A percentile compares a stretch with the other conserved stretches of the same genome.
These are phyloP conservation scores for Forbesichthys agassizii DNA, from an alignment of 2,113 vertebrate species.

Conservation along the genomic window DNA sequence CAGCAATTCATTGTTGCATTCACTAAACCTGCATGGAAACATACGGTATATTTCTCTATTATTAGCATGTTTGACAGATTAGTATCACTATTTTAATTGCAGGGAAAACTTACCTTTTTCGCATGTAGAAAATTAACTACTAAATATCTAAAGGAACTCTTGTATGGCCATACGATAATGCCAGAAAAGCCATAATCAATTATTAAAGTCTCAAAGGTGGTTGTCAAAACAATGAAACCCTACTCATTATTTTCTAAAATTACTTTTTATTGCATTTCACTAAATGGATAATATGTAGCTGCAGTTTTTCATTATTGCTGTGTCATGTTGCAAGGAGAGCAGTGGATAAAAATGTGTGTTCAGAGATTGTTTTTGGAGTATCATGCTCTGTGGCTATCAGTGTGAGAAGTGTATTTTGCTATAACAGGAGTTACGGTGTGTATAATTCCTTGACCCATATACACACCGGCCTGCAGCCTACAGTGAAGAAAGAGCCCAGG, in stretches of 20 bases:
- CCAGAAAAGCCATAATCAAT: slow-evolving; percentile 2
- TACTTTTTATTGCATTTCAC: not conserved
- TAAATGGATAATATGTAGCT: not conserved
- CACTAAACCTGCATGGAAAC: not conserved
- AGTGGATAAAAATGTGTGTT: not conserved
- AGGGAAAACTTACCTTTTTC: slow-evolving; percentile 25
- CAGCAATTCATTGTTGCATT: not conserved
- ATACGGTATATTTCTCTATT: not conserved
- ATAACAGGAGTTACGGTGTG: slow-evolving; percentile 33
- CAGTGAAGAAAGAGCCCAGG: slow-evolving; percentile 77
- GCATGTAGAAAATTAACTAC: slow-evolving; percentile 17
- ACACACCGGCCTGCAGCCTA: slow-evolving; percentile 86
- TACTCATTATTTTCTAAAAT: not conserved
- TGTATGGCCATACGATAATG: not conserved
- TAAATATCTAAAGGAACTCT: slow-evolving; percentile 3
- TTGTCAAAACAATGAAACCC: not conserved
- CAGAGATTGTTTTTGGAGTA: not conserved
- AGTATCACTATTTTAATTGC: not conserved
- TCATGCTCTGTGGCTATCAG: not conserved
- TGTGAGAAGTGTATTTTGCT: slow-evolving; percentile 15
- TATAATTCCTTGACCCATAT: slow-evolving; percentile 54
- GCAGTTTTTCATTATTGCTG: not conserved
- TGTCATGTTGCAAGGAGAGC: not conserved
- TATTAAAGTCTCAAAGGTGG: not conserved
- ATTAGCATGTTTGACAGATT: slow-evolving; percentile 1